Base-by-base conservation (phyloP, 1,140 invertebrate species). In the Cyclina sinensis region DNA sequence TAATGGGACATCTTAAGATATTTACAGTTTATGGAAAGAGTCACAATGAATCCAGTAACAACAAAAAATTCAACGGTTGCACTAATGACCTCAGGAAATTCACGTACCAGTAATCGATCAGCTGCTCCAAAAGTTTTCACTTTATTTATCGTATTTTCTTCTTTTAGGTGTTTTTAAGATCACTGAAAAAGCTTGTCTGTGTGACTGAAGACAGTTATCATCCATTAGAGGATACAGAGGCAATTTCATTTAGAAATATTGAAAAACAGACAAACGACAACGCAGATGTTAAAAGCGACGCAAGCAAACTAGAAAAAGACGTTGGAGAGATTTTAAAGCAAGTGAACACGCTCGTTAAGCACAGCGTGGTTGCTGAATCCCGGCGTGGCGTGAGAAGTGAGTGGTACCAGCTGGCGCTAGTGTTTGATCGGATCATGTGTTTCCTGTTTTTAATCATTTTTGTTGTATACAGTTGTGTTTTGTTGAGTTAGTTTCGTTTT, bases 351-450 rank as follows among this genome's bases (percentile, higher is more conserved):
- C n/a, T 88, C 27, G 76, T 74, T 16, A 21, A 74, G 11, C 16
- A 65, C 1, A 82, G 68, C 24, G n/a, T 59, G 30, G 46, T 74
- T 11, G 32, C 32, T 39, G 70, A 81, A 39, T 32, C 51, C 18
- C 51, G 59, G 14, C 37, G n/a, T 4, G 70, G 86, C 37, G 74
- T 57, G 21, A 24, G 30, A 4, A 81, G 59, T 24, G 90, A 92
- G 57, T 92, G 91, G 91, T 84, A 92, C 82, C 84, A 91, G 57
- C 82, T 92, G 37, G 91, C 89, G 16, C 37, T 92, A 27, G 90
- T 92, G 18, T 48, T 92, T 0, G 88, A 89, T 43, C 46, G 88
- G 70, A 39, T 89, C 3, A 62, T 89, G 81, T 85, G 73, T 46
- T 32, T 90, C 21, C 57, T 84, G 32, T 76, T 88, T 46, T 12